Evolutionary conservation across 2,888 invertebrate genomes (phyloP), one percentile per base, ranked within the genome.

Genomic region (Pseudococcus jackbeardsleyi): DNA sequence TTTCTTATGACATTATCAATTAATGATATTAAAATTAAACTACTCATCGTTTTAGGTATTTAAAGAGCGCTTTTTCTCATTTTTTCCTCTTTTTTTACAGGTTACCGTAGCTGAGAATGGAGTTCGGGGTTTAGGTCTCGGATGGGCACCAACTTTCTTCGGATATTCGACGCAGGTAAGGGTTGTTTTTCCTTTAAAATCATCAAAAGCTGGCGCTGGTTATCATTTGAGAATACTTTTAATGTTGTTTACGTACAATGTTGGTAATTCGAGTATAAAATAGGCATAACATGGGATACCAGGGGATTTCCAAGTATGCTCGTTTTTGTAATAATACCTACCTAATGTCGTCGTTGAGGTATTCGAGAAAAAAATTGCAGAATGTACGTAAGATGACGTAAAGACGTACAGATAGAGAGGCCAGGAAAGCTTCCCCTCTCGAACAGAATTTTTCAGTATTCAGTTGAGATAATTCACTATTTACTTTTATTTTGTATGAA

Each of bases 71-170:
- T 46, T 46, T 46, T 46, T 46, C 46, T 11, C 46, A 84, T 22
- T 39, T 46, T 48, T n/a, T 26, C 15, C 50, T 64, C 68, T 79
- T 54, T 79, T 54, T 68, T n/a, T 95, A 91, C 93, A 93, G 91
- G 94, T 96, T 22, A 96, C 98, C 1, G 91, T 98, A 17, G 93
- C 93, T 85, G 99, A 99, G 92, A 98, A 97, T 91, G 98, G 98
- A 90, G 91, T 94, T 88, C 93, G 94, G 42, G 97, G 97, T 22
- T 93, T 99, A 89, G 97, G 94, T 84, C 96, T 95, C 92, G 99
- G 99, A 89, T 99, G 99, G 99, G 98, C 99, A 1, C 99, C 99
- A 87, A 99, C 99, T 54, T 95, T 97, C 92, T 94, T 99, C 90
- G 99, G 99, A 64, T 99, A 99, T 92, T 99, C 98, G 7, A 93